A percentile compares a stretch with the other conserved stretches of the same genome.
Conservation (phyloP, 2,888 invertebrate species). For the Suillia variegata region DNA sequence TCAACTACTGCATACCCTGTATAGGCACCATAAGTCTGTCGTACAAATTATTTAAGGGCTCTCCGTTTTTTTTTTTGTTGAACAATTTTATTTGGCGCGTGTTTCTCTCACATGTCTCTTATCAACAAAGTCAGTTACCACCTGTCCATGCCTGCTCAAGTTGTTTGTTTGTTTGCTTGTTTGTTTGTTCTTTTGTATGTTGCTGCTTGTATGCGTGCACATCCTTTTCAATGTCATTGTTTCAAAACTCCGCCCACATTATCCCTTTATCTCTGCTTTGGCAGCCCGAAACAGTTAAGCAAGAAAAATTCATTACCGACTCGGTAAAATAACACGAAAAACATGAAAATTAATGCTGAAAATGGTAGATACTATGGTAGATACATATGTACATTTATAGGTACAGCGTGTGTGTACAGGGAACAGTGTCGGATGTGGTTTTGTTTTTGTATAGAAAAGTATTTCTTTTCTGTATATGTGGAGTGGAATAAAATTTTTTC, state of each 20-base stretch:
- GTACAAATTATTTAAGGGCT: too few species aligned
- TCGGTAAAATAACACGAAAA: constrained; percentile 17
- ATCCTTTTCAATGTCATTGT: constrained; percentile 34
- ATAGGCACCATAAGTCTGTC: too few species aligned
- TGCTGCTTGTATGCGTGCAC: constrained; percentile 13
- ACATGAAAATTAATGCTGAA: not conserved
- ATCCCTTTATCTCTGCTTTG: constrained; percentile 23
- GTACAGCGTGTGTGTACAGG: too few species aligned
- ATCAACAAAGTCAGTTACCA: constrained; percentile 1
- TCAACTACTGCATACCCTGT: too few species aligned
- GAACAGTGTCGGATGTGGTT: not conserved
- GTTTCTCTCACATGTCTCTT: constrained; percentile 11
- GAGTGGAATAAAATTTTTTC: too few species aligned
- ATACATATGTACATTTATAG: not conserved
- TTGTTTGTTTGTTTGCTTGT: not conserved
- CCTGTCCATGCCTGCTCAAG: not conserved
- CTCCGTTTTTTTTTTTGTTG: too few species aligned
- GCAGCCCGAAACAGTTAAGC: constrained; percentile 15
- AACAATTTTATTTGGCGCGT: constrained; percentile 17
- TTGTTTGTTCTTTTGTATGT: not conserved
- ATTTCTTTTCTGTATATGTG: too few species aligned
- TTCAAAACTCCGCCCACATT: constrained; percentile 41
- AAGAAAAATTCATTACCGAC: constrained; percentile 4
- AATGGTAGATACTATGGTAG: not conserved
- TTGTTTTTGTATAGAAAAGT: too few species aligned